Evolutionary conservation across 2,888 invertebrate genomes (phyloP).

Genomic region (Enchytraeus crypticus): DNA sequence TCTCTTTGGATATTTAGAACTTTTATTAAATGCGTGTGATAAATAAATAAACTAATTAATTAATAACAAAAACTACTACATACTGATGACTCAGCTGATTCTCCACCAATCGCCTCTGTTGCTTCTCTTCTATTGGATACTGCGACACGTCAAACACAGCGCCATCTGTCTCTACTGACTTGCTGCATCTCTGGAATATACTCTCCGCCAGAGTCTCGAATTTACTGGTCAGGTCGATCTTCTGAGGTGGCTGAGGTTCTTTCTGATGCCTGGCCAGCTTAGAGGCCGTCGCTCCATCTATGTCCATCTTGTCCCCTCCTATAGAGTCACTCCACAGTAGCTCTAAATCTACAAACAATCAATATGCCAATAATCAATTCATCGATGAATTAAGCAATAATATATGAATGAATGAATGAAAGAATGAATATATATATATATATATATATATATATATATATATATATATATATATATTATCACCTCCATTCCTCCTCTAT

Average conservation of each 20-base stretch:
- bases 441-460: too few species aligned
- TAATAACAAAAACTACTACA: too few species aligned
- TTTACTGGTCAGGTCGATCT: conserved; percentile 12
- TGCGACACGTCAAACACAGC: conserved; percentile 71
- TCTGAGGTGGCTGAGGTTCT: not conserved
- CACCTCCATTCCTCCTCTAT: too few species aligned
- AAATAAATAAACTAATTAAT: too few species aligned
- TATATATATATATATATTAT: too few species aligned
- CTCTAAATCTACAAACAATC: too few species aligned
- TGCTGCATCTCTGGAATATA: conserved; percentile 31
- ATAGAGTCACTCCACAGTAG: not conserved
- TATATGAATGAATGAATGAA: too few species aligned
- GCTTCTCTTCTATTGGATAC: conserved; percentile 85
- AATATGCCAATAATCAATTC: too few species aligned
- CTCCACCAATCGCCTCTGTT: conserved; percentile 38
- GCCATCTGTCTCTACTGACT: conserved; percentile 12
- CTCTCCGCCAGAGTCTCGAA: conserved; percentile 36
- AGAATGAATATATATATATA: too few species aligned
- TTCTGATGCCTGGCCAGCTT: not conserved
- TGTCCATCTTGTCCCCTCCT: not conserved
- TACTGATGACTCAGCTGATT: conserved; percentile 22
- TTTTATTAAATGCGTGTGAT: too few species aligned
- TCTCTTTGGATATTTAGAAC: too few species aligned
- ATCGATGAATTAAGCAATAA: too few species aligned
- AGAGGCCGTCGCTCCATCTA: not conserved